Evolutionary conservation across 2,888 invertebrate species (phyloP).

Genomic region (Metallyticus violacea): DNA sequence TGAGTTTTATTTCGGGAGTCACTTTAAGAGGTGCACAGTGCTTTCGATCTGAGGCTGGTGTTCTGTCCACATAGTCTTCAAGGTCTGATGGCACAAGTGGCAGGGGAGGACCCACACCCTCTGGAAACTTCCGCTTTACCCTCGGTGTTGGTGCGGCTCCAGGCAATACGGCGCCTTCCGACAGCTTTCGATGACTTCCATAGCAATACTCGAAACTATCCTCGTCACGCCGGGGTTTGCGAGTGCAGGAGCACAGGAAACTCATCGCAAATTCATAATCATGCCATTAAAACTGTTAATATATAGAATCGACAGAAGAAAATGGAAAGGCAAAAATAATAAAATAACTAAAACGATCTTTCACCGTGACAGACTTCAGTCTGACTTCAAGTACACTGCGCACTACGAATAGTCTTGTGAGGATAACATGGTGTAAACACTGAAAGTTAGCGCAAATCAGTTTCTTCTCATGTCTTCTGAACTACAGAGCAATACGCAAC

Average conservation of each 20-base stretch:
- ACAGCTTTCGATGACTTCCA: neutral
- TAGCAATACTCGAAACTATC: neutral
- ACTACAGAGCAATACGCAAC: neutral
- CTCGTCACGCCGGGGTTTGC: neutral
- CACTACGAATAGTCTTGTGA: too few species aligned
- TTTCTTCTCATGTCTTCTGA: too few species aligned
- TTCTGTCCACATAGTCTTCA: neutral
- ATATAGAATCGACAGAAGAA: too few species aligned
- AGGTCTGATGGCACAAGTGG: slow-evolving; percentile 2
- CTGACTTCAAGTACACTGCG: too few species aligned
- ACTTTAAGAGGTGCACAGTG: neutral
- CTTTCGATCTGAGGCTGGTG: neutral
- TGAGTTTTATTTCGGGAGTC: neutral
- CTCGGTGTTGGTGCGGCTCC: slow-evolving; percentile 7
- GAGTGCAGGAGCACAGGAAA: slow-evolving; percentile 7
- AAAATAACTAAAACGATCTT: too few species aligned
- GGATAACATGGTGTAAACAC: too few species aligned
- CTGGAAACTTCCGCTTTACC: slow-evolving; percentile 14
- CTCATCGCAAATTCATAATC: neutral
- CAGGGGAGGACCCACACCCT: neutral
- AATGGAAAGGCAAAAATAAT: too few species aligned
- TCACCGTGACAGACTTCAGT: too few species aligned
- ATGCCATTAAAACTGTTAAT: neutral
- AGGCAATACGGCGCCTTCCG: neutral
- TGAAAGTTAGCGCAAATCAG: too few species aligned